Evolutionary conservation across 1,140 invertebrate species (phyloP).

Genomic region (Drosophila serrata): DNA sequence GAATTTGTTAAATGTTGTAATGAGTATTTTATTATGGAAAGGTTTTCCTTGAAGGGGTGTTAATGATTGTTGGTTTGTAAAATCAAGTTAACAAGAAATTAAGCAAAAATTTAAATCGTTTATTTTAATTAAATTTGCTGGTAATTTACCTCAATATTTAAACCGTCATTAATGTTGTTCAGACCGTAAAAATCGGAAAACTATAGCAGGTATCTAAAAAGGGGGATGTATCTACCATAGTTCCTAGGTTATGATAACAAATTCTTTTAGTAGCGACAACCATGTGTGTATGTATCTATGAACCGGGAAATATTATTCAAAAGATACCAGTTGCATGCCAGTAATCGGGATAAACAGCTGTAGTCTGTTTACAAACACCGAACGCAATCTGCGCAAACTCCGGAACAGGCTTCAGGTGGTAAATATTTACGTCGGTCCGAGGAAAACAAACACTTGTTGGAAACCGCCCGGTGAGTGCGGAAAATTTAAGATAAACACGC

Average conservation of each 20-base stretch:
- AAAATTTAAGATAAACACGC: slow-evolving; percentile 62
- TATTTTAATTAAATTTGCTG: no score
- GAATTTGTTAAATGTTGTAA: slow-evolving; percentile 9
- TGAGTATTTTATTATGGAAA: slow-evolving; percentile 44
- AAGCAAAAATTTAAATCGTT: no score
- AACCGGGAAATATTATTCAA: slow-evolving; percentile 13
- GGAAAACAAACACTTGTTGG: slow-evolving; percentile 80
- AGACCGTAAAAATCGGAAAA: no score
- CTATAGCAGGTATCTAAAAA: no score
- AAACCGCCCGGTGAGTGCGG: slow-evolving; percentile 33
- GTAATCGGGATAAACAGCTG: slow-evolving; percentile 48
- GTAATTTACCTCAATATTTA: no score
- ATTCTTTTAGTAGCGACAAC: no score
- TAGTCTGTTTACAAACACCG: slow-evolving; percentile 60
- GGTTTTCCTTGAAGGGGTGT: background rate
- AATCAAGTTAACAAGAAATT: no score
- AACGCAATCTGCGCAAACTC: slow-evolving; percentile 70
- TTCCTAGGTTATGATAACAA: background rate
- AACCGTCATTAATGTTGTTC: no score
- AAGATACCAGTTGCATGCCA: slow-evolving; percentile 47
- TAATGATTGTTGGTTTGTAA: background rate
- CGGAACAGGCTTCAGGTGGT: slow-evolving; percentile 19
- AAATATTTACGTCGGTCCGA: slow-evolving; percentile 68
- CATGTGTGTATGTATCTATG: background rate
- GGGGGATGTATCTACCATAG: background rate